A percentile compares a stretch with the other conserved stretches of the same genome.
Evolutionary conservation across 1,140 invertebrate species (phyloP).

Genomic region (Drosophila willistoni): DNA sequence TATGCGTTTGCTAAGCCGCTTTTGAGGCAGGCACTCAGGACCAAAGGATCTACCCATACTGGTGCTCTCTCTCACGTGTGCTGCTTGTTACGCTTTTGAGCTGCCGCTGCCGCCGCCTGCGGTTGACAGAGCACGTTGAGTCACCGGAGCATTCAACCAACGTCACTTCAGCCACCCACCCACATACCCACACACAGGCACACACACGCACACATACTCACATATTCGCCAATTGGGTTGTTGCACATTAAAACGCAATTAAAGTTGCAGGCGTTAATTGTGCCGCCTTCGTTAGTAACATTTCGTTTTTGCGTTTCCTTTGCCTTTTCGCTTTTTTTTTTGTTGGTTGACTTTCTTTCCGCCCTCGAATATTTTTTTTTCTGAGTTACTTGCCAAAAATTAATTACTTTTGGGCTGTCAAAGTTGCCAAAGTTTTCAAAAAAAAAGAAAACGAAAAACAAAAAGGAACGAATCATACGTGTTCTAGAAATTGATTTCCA

Average conservation of each 20-base stretch:
- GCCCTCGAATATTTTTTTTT: not conserved
- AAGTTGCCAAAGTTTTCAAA: slow-evolving; percentile 51
- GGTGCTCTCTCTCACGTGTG: slow-evolving; percentile 32
- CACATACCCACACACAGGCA: not conserved
- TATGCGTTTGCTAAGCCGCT: slow-evolving; percentile 66
- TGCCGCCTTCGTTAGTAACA: slow-evolving; percentile 33
- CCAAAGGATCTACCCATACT: slow-evolving; percentile 20
- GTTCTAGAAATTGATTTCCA: slow-evolving; percentile 25
- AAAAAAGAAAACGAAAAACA: slow-evolving; percentile 24
- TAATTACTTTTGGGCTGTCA: slow-evolving; percentile 59
- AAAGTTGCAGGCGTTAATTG: slow-evolving; percentile 77
- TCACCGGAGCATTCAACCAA: slow-evolving; percentile 13
- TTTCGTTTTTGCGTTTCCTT: not conserved
- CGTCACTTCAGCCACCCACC: not conserved
- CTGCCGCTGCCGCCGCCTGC: slow-evolving; percentile 68
- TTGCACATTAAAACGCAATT: slow-evolving; percentile 75
- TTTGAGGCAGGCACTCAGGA: slow-evolving; percentile 69
- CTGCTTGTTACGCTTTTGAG: slow-evolving; percentile 73
- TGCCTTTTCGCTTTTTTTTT: slow-evolving; percentile 4
- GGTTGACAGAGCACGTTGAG: slow-evolving; percentile 72
- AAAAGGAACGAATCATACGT: not conserved
- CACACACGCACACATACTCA: not conserved
- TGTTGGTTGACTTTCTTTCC: not conserved
- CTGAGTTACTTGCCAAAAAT: slow-evolving; percentile 58
- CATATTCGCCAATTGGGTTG: slow-evolving; percentile 28